A percentile compares a stretch with the other conserved stretches of the same genome.
phyloP scores from a whole-genome alignment of 2,113 vertebrate species.

The Vulpes lagopus region DNA sequence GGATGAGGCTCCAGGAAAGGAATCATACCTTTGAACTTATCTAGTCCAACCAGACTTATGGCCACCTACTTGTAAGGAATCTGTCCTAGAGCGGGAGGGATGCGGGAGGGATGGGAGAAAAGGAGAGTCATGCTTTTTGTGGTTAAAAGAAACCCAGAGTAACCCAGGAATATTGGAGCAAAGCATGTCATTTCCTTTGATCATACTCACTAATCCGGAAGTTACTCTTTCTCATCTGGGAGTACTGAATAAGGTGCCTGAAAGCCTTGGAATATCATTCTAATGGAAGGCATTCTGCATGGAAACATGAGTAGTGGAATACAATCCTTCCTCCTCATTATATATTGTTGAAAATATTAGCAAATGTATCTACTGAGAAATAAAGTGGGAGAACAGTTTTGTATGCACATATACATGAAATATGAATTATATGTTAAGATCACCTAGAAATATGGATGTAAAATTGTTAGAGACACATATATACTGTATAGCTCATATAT shows the following conservation, averaged over 20 bases:
- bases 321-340: not conserved
- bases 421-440: not conserved
- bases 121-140: not conserved
- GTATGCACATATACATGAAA: not conserved
- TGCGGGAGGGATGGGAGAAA: too few species aligned
- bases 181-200: not conserved
- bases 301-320: not conserved
- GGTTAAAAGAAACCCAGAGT: not conserved
- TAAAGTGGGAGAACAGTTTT: not conserved
- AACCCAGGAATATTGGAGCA: not conserved
- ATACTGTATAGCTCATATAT: too few species aligned
- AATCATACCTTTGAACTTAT: not conserved
- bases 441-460: too few species aligned
- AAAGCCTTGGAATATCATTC: not conserved
- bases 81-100: not conserved
- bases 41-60: not conserved
- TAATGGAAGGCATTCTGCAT: too few species aligned
- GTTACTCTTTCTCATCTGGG: too few species aligned
- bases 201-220: not conserved
- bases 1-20: not conserved
- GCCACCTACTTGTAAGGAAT: not conserved
- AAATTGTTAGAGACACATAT: not conserved
- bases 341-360: not conserved
- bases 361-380: not conserved
- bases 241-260: accelerated